Base-by-base conservation (phyloP, 2,113 vertebrate genomes). In the Sebastes fasciatus region DNA sequence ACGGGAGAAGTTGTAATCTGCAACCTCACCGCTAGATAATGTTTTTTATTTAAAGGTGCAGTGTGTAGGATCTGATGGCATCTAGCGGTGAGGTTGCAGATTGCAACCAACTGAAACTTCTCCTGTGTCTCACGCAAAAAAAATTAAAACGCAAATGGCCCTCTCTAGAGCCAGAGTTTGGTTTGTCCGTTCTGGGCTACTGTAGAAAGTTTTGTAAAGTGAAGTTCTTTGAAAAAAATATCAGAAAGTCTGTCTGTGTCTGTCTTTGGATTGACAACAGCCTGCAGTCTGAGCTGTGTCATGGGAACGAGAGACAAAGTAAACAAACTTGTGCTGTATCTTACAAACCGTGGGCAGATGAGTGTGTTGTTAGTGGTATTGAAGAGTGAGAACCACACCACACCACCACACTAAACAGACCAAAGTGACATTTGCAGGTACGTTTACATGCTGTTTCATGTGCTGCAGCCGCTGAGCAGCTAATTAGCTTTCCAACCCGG, bases 381-480 rank as follows among this genome's bases (percentile, higher is more conserved):
- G 19, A 64, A 52, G 26, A n/a, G 72, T 49, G 1, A 62, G 43
- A 3, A 42, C 34, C 26, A 64, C 48, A 17, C 34, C 8, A 16
- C 2, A 26, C 26, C 26, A 26, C 26, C 26, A 1, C 52, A 16
- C 3, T 60, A 43, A 52, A 46, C 12, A 46, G 52, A 46, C 51
- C 11, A 1, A 48, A 19, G 14, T 64, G 40, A 19, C 23, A 57
- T 63, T 54, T 26, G 13, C 23, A 51, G 40, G 21, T 26, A 23
- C 2, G 1, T 13, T 62, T 11, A 63, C 34, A 21, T 14, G 45
- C 57, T 73, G 42, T 65, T 65, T 13, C 55, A 60, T 10, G 4
- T 21, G n/a, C 10, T 58, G 34, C 34, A 64, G 48, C 26, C 26
- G 26, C 72, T 63, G 46, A 74, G 72, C 23, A 64, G 61, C 51